These are phyloP conservation scores for Furcula furcula DNA, from an alignment of 2,888 invertebrate genomes.

Conservation along the genomic window DNA sequence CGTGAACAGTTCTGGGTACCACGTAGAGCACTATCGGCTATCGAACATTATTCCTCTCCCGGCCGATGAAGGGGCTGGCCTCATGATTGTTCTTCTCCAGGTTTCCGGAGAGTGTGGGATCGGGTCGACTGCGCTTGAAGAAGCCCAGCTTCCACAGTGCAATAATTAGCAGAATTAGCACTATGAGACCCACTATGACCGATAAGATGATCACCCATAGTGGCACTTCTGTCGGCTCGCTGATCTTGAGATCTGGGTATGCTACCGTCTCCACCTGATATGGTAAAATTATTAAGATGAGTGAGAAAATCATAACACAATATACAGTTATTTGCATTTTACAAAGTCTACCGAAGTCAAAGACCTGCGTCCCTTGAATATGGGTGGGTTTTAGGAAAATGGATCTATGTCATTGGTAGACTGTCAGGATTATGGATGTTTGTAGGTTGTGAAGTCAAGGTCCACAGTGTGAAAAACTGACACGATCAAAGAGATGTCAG, in stretches of 20 bases:
- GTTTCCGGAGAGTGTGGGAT: constrained; percentile 91
- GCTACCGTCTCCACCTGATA: constrained; percentile 90
- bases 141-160: constrained; percentile 94
- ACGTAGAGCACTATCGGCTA: constrained; percentile 51
- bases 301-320: constrained; percentile 12
- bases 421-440: no score
- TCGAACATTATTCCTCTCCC: constrained; percentile 72
- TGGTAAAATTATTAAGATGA: constrained; percentile 4
- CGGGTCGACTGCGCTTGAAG: constrained; percentile 92
- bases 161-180: constrained; percentile 90
- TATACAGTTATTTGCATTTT: neutral
- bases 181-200: constrained; percentile 90
- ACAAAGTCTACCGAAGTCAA: no score
- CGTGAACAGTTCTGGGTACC: constrained; percentile 17
- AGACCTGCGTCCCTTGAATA: no score
- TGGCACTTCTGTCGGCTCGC: constrained; percentile 88
- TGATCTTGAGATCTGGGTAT: constrained; percentile 90
- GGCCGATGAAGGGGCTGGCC: constrained; percentile 83
- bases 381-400: no score
- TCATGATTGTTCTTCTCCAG: constrained; percentile 87
- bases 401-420: no score
- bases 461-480: no score
- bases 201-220: constrained; percentile 94
- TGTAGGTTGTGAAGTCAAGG: no score
- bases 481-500: no score